phyloP scores from a whole-genome alignment of 2,797 vertebrate genomes.

The Rhinoraja longicauda region DNA sequence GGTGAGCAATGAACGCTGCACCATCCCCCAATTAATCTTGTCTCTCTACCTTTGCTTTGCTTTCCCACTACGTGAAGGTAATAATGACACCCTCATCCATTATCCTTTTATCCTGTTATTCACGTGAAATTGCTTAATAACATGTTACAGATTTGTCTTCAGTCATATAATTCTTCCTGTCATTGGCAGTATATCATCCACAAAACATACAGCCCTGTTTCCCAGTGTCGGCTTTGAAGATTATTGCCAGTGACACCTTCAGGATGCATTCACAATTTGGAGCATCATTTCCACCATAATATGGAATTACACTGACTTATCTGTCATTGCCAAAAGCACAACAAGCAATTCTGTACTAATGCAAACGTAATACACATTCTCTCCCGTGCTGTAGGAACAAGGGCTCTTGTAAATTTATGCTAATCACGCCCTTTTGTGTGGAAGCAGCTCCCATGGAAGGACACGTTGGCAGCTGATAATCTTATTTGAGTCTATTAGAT shows the following conservation, averaged over 20 bases:
- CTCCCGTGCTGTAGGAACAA: conserved; percentile 71
- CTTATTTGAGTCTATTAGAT: conserved; percentile 74
- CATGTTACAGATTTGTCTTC: conserved; percentile 92
- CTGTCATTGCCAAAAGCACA: conserved; percentile 93
- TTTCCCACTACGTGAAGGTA: conserved; percentile 80
- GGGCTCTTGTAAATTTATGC: conserved; percentile 87
- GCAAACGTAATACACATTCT: conserved; percentile 87
- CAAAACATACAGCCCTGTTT: conserved; percentile 84
- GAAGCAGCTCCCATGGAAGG: conserved; percentile 59
- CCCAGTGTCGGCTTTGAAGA: conserved; percentile 85
- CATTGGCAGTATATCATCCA: conserved; percentile 87
- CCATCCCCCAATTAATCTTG: conserved; percentile 96
- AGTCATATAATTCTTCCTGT: conserved; percentile 92
- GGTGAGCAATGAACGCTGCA: conserved; percentile 70
- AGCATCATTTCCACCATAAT: conserved; percentile 71
- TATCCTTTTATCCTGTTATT: conserved; percentile 96
- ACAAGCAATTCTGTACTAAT: conserved; percentile 82
- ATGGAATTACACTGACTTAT: conserved; percentile 93
- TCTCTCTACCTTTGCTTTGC: conserved; percentile 86
- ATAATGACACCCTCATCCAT: conserved; percentile 95
- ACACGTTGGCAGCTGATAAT: conserved; percentile 67
- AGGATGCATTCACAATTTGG: conserved; percentile 74
- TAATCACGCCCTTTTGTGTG: conserved; percentile 82
- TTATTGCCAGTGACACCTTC: conserved; percentile 92
- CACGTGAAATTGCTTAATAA: conserved; percentile 94